Conservation (phyloP, 2,113 vertebrate genomes). For the Callithrix jacchus region DNA sequence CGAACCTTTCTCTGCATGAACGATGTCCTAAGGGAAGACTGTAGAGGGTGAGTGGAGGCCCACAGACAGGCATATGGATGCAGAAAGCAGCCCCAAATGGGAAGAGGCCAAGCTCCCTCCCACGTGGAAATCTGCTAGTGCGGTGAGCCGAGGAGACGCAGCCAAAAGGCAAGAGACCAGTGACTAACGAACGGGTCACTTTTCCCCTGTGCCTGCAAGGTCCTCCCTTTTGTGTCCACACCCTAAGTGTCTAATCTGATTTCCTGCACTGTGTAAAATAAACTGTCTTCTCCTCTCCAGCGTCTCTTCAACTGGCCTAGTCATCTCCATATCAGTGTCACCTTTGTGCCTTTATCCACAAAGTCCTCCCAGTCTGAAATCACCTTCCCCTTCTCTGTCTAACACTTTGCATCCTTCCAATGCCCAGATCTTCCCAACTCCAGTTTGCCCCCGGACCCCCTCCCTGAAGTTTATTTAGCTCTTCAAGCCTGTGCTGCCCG, state of each 20-base stretch:
- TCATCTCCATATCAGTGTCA: neutral
- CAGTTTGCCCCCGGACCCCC: neutral
- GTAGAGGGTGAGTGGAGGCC: no score
- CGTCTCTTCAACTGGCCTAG: neutral
- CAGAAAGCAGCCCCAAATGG: neutral
- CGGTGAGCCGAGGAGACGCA: neutral
- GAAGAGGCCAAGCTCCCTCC: neutral
- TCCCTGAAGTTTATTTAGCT: neutral
- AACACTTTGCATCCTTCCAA: neutral
- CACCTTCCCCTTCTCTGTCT: neutral
- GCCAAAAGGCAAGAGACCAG: neutral
- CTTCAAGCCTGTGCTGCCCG: neutral
- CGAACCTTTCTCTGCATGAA: neutral
- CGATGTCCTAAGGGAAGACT: neutral
- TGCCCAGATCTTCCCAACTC: neutral
- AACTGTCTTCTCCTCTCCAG: neutral
- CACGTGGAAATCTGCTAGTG: neutral
- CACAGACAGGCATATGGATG: neutral
- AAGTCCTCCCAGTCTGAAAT: neutral
- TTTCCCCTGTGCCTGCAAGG: neutral
- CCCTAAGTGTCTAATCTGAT: neutral
- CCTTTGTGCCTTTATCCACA: neutral
- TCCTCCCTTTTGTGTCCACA: neutral
- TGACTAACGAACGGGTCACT: neutral
- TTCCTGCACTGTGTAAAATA: neutral